Percentiles rank a stretch among this genome's conserved stretches.
phyloP scores from a whole-genome alignment of 2,888 invertebrate species.

The Drosophila pseudotakahashii region DNA sequence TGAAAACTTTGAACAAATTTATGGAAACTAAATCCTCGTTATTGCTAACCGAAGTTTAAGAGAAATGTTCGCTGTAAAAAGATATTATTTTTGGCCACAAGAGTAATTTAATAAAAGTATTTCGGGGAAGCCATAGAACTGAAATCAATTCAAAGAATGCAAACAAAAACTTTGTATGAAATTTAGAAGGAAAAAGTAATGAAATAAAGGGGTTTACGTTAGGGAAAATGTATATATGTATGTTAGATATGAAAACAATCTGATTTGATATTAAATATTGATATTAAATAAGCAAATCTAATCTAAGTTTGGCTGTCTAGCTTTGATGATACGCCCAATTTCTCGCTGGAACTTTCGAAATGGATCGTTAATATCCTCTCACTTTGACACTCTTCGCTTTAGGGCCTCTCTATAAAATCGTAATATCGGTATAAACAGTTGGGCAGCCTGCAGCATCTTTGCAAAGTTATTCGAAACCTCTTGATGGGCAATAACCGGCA shows the following conservation, averaged over 20 bases:
- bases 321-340: background rate
- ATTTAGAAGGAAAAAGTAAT: background rate
- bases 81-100: background rate
- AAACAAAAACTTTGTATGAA: background rate
- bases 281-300: no score
- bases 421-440: constrained; percentile 28
- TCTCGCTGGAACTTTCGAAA: background rate
- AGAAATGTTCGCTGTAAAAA: background rate
- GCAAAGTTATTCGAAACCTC: constrained; percentile 35
- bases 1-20: background rate
- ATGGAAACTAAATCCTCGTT: background rate
- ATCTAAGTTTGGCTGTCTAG: no score
- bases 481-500: constrained; percentile 41
- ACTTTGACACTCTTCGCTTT: constrained; percentile 1
- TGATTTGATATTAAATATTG: no score
- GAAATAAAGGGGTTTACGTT: background rate
- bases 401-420: constrained; percentile 11
- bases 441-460: constrained; percentile 17
- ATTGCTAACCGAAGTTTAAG: background rate
- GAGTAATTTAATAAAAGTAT: background rate
- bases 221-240: no score
- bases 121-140: background rate
- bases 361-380: background rate
- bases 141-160: background rate
- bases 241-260: no score